phyloP scores from a whole-genome alignment of 92 coral and sea anemone species.

The Siderastrea radians region DNA sequence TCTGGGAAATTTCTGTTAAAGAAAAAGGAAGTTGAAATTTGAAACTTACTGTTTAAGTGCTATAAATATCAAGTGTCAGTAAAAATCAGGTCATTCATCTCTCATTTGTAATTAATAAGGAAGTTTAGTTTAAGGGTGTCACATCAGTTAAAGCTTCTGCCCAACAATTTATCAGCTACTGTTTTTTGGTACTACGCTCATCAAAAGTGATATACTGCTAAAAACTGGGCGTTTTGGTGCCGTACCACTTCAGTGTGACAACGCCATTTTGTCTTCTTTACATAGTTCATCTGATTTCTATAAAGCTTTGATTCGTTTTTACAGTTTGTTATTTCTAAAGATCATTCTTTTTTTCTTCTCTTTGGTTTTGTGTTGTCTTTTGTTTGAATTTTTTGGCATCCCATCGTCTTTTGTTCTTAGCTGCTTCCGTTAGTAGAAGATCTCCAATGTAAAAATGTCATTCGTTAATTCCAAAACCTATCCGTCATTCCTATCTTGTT shows the following conservation, averaged over 20 bases:
- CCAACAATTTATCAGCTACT: constrained; percentile 13
- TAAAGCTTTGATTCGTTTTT: no score
- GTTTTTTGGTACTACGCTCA: background rate
- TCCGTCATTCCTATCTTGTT: no score
- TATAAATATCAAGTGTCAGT: constrained; percentile 2
- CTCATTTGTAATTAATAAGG: constrained; percentile 14
- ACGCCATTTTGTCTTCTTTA: no score
- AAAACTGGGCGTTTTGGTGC: background rate
- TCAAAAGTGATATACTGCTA: background rate
- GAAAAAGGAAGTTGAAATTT: background rate
- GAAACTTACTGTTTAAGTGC: background rate
- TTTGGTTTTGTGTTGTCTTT: no score
- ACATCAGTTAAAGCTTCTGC: background rate
- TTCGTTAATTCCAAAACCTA: no score
- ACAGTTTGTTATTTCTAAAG: no score
- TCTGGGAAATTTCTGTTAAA: background rate
- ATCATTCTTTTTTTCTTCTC: no score
- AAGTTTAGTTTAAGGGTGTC: background rate
- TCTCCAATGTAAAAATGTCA: no score
- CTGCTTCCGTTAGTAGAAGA: no score
- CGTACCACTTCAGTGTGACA: background rate
- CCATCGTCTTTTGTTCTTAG: no score
- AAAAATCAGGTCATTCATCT: constrained; percentile 2
- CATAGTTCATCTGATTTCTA: no score
- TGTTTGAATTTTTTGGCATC: no score